Evolutionary conservation across 2,113 vertebrate genomes (phyloP).

Genomic region (Thunnus thynnus): DNA sequence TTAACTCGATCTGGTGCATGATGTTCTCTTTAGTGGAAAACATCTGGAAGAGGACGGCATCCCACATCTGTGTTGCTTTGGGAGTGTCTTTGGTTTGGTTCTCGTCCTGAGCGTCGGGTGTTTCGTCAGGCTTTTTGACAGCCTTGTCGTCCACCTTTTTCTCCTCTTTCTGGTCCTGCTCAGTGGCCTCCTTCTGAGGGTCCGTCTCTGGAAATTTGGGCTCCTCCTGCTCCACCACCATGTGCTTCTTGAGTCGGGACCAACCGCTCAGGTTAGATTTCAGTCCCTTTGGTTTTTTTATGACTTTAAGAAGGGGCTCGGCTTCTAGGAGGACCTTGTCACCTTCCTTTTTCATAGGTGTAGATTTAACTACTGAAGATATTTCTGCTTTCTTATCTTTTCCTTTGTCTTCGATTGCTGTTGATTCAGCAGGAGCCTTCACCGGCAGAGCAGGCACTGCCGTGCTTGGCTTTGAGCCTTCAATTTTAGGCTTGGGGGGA

Average conservation of each 20-base stretch:
- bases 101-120: slow-evolving; percentile 43
- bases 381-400: slow-evolving; percentile 45
- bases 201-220: slow-evolving; percentile 76
- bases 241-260: slow-evolving; percentile 92
- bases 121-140: neutral
- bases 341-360: slow-evolving; percentile 54
- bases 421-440: slow-evolving; percentile 39
- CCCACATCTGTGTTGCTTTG: slow-evolving; percentile 91
- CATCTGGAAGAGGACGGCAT: slow-evolving; percentile 93
- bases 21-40: slow-evolving; percentile 85
- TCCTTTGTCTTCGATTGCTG: slow-evolving; percentile 43
- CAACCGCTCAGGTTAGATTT: slow-evolving; percentile 87
- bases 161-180: slow-evolving; percentile 43
- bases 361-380: slow-evolving; percentile 25
- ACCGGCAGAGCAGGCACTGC: neutral
- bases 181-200: slow-evolving; percentile 51
- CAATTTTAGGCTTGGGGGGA: slow-evolving; percentile 19
- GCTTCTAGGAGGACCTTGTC: slow-evolving; percentile 29
- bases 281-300: slow-evolving; percentile 79
- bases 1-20: slow-evolving; percentile 84
- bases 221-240: slow-evolving; percentile 88
- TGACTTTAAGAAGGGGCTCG: slow-evolving; percentile 68
- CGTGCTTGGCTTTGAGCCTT: slow-evolving; percentile 29
- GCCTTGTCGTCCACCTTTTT: slow-evolving; percentile 39
- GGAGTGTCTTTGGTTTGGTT: slow-evolving; percentile 74